Percentiles rank a stretch among this genome's conserved stretches.
phyloP scores from a whole-genome alignment of 2,888 invertebrate genomes.

The Chrysotoxum bicinctum region DNA sequence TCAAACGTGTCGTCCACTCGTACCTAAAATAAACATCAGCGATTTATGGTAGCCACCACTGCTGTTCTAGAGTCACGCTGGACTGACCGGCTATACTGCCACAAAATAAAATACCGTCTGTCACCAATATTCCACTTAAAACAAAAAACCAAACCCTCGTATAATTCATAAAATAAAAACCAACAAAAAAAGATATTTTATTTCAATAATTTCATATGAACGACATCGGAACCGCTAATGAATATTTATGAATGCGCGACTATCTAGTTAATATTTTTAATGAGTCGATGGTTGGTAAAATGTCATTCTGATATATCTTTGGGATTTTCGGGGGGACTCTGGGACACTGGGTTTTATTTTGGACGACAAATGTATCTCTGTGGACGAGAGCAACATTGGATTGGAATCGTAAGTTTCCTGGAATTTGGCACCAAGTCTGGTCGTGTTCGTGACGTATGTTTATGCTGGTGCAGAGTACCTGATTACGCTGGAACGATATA shows the following conservation, averaged over 20 bases:
- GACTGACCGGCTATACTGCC: conserved; percentile 11
- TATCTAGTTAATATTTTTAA: conserved; percentile 68
- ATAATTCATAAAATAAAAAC: conserved; percentile 53
- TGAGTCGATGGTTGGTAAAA: conserved; percentile 54
- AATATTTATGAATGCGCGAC: conserved; percentile 69
- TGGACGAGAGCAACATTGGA: conserved; percentile 16
- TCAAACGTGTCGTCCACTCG: neutral
- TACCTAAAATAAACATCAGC: neutral
- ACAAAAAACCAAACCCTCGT: conserved; percentile 27
- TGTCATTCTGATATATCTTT: conserved; percentile 55
- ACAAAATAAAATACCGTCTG: neutral
- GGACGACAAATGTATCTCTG: neutral
- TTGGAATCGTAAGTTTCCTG: conserved; percentile 45
- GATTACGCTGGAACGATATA: conserved; percentile 58
- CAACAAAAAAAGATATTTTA: conserved; percentile 40
- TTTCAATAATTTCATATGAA: conserved; percentile 68
- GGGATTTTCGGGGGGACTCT: neutral
- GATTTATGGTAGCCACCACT: conserved; percentile 35
- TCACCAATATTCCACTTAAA: conserved; percentile 42
- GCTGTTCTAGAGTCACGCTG: conserved; percentile 32
- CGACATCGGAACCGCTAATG: conserved; percentile 53
- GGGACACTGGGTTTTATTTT: conserved; percentile 13
- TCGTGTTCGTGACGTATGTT: neutral
- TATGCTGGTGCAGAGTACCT: conserved; percentile 25
- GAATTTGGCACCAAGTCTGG: conserved; percentile 56